phyloP scores from a whole-genome alignment of 2,113 vertebrate genomes.

The Epinephelus lanceolatus region DNA sequence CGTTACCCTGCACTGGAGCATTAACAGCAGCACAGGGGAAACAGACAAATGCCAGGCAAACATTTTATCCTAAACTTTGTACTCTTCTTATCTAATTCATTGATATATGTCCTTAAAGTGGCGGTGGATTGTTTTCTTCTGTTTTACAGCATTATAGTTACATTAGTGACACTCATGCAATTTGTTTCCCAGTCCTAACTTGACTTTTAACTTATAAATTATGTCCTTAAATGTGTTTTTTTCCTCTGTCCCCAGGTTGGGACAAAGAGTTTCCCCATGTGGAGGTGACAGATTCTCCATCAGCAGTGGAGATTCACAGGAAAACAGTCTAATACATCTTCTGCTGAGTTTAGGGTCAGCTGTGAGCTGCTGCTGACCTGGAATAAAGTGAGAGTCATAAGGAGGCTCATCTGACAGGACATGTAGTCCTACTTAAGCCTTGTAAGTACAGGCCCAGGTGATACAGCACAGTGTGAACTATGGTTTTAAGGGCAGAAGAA shows the following conservation, averaged over 20 bases:
- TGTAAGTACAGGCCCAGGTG: background rate
- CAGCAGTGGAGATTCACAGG: background rate
- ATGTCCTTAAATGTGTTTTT: background rate
- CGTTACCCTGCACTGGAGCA: constrained; percentile 83
- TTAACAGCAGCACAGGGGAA: constrained; percentile 68
- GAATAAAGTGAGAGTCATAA: background rate
- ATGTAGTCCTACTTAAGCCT: background rate
- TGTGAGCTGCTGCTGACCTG: constrained; percentile 23
- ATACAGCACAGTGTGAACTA: background rate
- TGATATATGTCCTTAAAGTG: background rate
- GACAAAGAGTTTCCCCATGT: constrained; percentile 88
- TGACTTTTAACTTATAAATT: background rate
- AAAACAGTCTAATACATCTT: constrained; percentile 1
- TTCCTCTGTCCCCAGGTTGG: constrained; percentile 72
- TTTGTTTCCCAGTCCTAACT: background rate
- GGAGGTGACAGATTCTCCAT: constrained; percentile 81
- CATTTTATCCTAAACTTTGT: background rate
- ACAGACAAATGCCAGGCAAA: constrained; percentile 72
- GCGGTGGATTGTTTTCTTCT: background rate
- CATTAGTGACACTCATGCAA: background rate
- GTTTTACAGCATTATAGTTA: background rate
- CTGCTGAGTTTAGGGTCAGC: constrained; percentile 12
- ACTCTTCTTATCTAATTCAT: background rate
- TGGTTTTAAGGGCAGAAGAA: background rate
- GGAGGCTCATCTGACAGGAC: background rate